phyloP scores from a whole-genome alignment of 2,113 vertebrate genomes.

The Pitta sordida region DNA sequence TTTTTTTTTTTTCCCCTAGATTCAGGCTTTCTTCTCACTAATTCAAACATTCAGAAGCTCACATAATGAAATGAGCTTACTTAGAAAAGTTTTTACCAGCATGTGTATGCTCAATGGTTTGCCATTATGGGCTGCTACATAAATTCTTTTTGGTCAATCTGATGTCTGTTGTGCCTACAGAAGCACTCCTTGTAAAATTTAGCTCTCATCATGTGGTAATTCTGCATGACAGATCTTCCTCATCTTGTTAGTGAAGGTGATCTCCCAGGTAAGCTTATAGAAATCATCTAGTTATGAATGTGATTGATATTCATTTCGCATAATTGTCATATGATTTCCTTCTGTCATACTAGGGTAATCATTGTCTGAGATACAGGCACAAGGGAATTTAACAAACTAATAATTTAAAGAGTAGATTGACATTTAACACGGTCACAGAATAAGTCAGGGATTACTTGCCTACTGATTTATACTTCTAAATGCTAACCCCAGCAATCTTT shows the following conservation, averaged over 20 bases:
- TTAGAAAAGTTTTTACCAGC: neutral
- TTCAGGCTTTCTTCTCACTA: neutral
- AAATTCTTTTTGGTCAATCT: neutral
- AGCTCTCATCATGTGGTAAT: rapidly evolving
- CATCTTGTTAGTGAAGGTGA: neutral
- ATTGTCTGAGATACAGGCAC: neutral
- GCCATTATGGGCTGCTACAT: neutral
- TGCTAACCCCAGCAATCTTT: neutral
- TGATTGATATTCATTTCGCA: neutral
- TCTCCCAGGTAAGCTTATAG: neutral
- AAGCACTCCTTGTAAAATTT: neutral
- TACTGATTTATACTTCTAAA: neutral
- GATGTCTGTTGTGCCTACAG: neutral
- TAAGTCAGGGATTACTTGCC: neutral
- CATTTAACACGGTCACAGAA: neutral
- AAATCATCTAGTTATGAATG: neutral
- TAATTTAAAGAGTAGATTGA: neutral
- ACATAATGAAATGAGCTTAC: neutral
- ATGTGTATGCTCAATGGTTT: rapidly evolving
- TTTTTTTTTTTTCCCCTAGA: neutral
- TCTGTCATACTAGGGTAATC: neutral
- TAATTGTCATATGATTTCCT: neutral
- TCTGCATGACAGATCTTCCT: neutral
- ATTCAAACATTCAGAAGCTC: neutral
- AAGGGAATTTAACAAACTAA: neutral